Evolutionary conservation across 2,888 invertebrate genomes (phyloP), one percentile per base, ranked within the genome.

Genomic region (Eremobia ochroleuca): DNA sequence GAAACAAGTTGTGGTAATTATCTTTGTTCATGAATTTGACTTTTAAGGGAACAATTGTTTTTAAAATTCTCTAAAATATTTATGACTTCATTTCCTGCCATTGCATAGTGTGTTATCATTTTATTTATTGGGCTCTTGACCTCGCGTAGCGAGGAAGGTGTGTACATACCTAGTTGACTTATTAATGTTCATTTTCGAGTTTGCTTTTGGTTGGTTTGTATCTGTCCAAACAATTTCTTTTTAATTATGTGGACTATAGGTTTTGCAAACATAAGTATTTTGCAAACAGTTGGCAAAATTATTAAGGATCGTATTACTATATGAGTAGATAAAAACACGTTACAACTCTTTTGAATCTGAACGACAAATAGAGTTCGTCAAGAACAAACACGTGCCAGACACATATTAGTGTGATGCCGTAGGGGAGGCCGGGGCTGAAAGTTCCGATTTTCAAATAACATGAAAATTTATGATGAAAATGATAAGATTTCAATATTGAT

Each of bases 41-140:
- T n/a, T n/a, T n/a, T n/a, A n/a, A n/a, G n/a, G n/a, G n/a, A n/a
- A n/a, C n/a, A n/a, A n/a, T n/a, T n/a, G n/a, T n/a, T n/a, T n/a
- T n/a, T n/a, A n/a, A n/a, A n/a, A n/a, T n/a, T n/a, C n/a, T n/a
- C 67, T 67, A 77, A 85, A 79, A 81, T 86, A 86, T 86, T 88
- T 85, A 86, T 84, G 77, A 43, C 81, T 88, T 67, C 79, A 88
- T 88, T 87, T 81, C 61, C 64, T 61, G 61, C 2, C 21, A 40
- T 69, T 82, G 65, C 46, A 46, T 64, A 81, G 49, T 81, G 81
- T 62, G 49, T 43, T 58, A 64, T 67, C 40, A 49, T 52, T 67
- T 55, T 18, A 37, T 83, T 82, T 61, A 58, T 70, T 25, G 46
- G 46, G 21, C 43, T 43, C 9, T 55, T 70, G 34, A 70, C 55